These are phyloP conservation scores for Pocillopora damicornis DNA, from an alignment of 64 coral and sea anemone genomes.

Conservation along the genomic window DNA sequence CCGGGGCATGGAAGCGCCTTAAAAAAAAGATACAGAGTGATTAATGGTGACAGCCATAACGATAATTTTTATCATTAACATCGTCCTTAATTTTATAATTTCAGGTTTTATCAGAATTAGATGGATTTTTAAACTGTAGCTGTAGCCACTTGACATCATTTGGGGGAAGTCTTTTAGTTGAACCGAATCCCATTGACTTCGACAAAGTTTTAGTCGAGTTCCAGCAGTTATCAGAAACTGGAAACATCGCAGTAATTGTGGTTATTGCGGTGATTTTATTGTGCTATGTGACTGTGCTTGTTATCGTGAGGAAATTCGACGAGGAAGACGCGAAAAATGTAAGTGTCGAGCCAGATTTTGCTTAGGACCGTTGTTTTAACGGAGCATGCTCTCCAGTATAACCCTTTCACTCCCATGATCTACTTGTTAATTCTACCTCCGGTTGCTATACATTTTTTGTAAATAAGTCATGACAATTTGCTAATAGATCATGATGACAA, in stretches of 20 bases:
- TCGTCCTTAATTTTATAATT: not conserved
- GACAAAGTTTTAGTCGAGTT: slow-evolving; percentile 47
- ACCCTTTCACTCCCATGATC: too few species aligned
- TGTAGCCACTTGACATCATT: slow-evolving; percentile 59
- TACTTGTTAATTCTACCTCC: too few species aligned
- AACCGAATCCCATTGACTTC: slow-evolving; percentile 56
- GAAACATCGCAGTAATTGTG: slow-evolving; percentile 47
- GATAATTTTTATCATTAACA: too few species aligned
- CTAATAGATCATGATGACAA: too few species aligned
- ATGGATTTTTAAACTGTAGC: slow-evolving; percentile 1
- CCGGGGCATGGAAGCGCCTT: too few species aligned
- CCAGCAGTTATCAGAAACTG: slow-evolving; percentile 1
- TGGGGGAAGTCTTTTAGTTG: slow-evolving; percentile 38
- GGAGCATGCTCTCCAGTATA: too few species aligned
- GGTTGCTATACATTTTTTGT: too few species aligned
- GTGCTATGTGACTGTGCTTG: slow-evolving; percentile 10
- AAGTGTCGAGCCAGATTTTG: slow-evolving; percentile 2
- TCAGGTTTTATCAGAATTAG: not conserved
- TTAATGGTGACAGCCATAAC: too few species aligned
- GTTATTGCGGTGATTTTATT: slow-evolving; percentile 28
- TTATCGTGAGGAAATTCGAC: slow-evolving; percentile 34
- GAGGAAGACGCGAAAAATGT: slow-evolving; percentile 21
- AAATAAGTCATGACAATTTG: too few species aligned
- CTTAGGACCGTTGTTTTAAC: too few species aligned
- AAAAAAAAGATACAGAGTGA: too few species aligned